Evolutionary conservation across 1,140 invertebrate species (phyloP).

Genomic region (Panagrolaimus sp.): DNA sequence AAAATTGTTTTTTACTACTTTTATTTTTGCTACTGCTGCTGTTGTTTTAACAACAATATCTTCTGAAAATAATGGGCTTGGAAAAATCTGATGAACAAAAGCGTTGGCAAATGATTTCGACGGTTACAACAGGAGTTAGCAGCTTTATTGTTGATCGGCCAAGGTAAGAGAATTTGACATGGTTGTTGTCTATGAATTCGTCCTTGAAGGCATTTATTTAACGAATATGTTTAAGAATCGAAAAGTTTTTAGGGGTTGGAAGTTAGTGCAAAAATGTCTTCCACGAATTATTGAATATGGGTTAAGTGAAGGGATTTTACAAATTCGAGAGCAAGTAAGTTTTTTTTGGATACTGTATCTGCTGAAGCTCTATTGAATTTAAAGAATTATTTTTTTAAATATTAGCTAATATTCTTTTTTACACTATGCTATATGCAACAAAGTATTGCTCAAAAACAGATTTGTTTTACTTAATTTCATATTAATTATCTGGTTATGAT

Average conservation of each 20-base stretch:
- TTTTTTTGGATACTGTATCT: conserved; percentile 2
- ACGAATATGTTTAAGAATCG: conserved; percentile 11
- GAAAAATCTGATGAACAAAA: conserved; percentile 10
- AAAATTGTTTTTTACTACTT: too few relatives aligned
- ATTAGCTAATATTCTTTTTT: too few relatives aligned
- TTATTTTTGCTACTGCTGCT: too few relatives aligned
- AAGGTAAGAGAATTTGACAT: too few relatives aligned
- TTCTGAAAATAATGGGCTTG: background rate
- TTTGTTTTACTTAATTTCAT: background rate
- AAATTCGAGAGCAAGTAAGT: conserved; percentile 29
- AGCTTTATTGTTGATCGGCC: conserved; percentile 37
- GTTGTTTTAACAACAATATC: too few relatives aligned
- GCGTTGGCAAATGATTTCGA: conserved; percentile 33
- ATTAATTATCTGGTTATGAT: background rate
- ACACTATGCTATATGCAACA: too few relatives aligned
- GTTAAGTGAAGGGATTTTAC: conserved; percentile 51
- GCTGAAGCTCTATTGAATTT: too few relatives aligned
- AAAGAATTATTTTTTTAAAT: too few relatives aligned
- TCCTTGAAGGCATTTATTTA: conserved; percentile 14
- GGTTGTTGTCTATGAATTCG: too few relatives aligned
- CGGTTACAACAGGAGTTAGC: conserved; percentile 43
- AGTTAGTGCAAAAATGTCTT: conserved; percentile 50
- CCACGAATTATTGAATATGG: conserved; percentile 56
- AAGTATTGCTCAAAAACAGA: too few relatives aligned
- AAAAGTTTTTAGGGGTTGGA: conserved; percentile 43